Percentiles rank a stretch among this genome's conserved stretches.
These are phyloP conservation scores for Pectinophora gossypiella DNA, from an alignment of 1,140 invertebrate genomes.

Conservation along the genomic window DNA sequence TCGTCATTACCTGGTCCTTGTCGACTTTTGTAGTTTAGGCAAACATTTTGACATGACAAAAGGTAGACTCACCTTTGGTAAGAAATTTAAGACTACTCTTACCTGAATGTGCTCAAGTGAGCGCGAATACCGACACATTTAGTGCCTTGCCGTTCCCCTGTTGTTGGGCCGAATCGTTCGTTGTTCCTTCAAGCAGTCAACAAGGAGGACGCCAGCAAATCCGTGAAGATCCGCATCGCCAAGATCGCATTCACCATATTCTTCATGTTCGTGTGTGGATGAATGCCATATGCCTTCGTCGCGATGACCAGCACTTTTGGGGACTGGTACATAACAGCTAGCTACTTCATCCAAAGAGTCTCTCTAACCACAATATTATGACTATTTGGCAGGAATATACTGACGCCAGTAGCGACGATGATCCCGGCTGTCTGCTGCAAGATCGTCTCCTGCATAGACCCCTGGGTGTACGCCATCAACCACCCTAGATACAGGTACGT, in stretches of 20 bases:
- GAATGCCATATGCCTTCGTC: slow-evolving; percentile 85
- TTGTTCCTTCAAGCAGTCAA: slow-evolving; percentile 82
- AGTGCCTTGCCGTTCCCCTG: too few species aligned
- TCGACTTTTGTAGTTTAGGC: too few species aligned
- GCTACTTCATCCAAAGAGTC: too few species aligned
- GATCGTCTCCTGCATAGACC: slow-evolving; percentile 85
- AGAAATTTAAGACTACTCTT: too few species aligned
- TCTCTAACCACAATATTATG: too few species aligned
- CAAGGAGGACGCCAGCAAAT: slow-evolving; percentile 79
- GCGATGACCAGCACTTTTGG: slow-evolving; percentile 84
- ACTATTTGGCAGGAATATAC: slow-evolving; percentile 67
- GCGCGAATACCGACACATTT: too few species aligned
- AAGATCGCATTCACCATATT: slow-evolving; percentile 87
- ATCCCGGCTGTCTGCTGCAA: slow-evolving; percentile 84
- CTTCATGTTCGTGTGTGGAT: slow-evolving; percentile 83
- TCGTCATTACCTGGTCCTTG: too few species aligned
- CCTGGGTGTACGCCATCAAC: slow-evolving; percentile 87
- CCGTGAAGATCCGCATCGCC: slow-evolving; percentile 83
- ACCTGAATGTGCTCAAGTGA: too few species aligned
- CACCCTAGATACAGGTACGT: slow-evolving; percentile 83
- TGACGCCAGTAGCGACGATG: slow-evolving; percentile 84
- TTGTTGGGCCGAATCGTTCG: too few species aligned
- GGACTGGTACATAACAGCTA: too few species aligned
- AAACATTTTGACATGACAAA: too few species aligned
- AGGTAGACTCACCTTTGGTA: too few species aligned